A percentile compares a stretch with the other conserved stretches of the same genome.
These are phyloP conservation scores for Equus przewalskii DNA, from an alignment of 2,113 vertebrate genomes.

Conservation along the genomic window DNA sequence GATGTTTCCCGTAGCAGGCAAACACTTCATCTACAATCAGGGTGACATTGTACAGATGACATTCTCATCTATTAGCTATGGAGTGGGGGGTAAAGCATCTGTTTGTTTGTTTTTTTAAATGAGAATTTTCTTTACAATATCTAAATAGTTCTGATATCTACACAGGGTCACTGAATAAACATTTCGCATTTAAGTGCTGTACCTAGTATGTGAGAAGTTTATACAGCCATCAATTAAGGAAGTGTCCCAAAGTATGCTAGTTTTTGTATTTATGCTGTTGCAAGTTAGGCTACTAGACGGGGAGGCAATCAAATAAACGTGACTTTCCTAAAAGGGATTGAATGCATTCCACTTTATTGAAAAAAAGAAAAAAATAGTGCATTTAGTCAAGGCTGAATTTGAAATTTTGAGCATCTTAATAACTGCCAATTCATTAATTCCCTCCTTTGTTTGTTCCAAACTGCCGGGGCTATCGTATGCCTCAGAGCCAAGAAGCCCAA, in stretches of 20 bases:
- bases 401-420: constrained; percentile 51
- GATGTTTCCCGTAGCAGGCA: background rate
- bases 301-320: constrained; percentile 27
- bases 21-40: constrained; percentile 52
- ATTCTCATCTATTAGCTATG: constrained; percentile 53
- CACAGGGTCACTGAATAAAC: constrained; percentile 3
- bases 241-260: background rate
- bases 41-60: constrained; percentile 31
- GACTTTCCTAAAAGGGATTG: constrained; percentile 10
- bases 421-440: background rate
- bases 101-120: constrained; percentile 19
- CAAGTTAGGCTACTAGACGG: background rate
- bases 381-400: constrained; percentile 29
- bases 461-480: background rate
- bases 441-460: background rate
- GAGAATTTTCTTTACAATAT: constrained; percentile 38
- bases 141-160: constrained; percentile 45
- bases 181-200: constrained; percentile 58
- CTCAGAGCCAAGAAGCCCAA: background rate
- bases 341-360: background rate
- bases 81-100: background rate
- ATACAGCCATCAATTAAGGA: constrained; percentile 37
- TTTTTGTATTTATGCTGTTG: constrained; percentile 24
- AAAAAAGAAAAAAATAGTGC: background rate
- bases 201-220: constrained; percentile 19